Evolutionary conservation across 2,113 vertebrate genomes (phyloP).

Genomic region (Phalacrocorax aristotelis): DNA sequence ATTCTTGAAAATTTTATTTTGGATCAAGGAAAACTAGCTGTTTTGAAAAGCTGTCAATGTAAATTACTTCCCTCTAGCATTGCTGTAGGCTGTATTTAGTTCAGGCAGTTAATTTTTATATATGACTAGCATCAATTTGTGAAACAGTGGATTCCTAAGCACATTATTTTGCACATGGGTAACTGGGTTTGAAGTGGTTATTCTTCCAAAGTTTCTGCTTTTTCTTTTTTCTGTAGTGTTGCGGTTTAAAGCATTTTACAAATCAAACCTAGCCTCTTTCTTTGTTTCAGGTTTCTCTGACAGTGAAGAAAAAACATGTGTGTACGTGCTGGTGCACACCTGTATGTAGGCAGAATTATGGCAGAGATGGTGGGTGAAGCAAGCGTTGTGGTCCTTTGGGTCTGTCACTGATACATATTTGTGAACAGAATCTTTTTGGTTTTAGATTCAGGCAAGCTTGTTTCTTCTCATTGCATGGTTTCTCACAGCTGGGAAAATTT

Average conservation of each 20-base stretch:
- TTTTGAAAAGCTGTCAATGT: slow-evolving; percentile 53
- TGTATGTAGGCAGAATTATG: not conserved
- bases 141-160: not conserved
- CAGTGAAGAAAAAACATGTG: not conserved
- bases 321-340: not conserved
- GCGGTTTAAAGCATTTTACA: not conserved
- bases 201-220: not conserved
- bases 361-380: not conserved
- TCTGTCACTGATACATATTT: not conserved
- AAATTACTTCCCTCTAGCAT: slow-evolving; percentile 8
- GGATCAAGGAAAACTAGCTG: not conserved
- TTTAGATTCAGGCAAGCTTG: not conserved
- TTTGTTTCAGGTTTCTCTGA: not conserved
- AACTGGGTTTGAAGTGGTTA: not conserved
- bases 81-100: not conserved
- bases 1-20: not conserved
- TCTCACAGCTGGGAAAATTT: not conserved
- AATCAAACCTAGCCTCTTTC: not conserved
- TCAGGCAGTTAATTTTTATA: not conserved
- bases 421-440: not conserved
- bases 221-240: not conserved
- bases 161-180: not conserved
- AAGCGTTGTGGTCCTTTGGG: not conserved
- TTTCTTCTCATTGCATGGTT: not conserved
- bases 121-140: not conserved